Base-by-base conservation (phyloP, 2,113 vertebrate species). In the Pygoscelis adeliae region DNA sequence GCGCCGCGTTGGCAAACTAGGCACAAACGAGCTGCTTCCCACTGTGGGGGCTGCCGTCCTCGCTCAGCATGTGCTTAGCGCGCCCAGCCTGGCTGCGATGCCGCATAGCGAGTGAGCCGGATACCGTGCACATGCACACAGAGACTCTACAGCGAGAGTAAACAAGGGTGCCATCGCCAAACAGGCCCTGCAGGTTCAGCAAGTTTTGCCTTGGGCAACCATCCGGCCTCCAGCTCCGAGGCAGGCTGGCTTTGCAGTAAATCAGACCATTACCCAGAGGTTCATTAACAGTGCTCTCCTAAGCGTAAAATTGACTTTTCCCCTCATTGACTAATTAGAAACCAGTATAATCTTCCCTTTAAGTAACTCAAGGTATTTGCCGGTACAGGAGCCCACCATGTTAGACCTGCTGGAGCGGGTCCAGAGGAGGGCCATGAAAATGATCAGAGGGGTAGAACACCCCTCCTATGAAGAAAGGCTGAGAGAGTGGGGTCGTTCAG, bases 11-110 rank as follows among this genome's bases (percentile, higher is more conserved):
- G 84, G 61, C 70, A 66, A 91, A 3, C 10, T 3, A 26, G 61
- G 42, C 14, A 50, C 13, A 1, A 4, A 5, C 0, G 9, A 78
- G 87, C 78, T 19, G 56, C 65, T 38, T 61, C 52, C 76, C 19
- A 2, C 46, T 55, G 87, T 6, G 20, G 59, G 53, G 36, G 52
- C 77, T 87, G 90, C 63, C 15, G 0, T 6, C 47, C n/a, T 61
- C 4, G 1, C 38, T 67, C 3, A 1, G 36, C 2, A 0, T 3
- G 50, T 17, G 84, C 50, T 26, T 3, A 7, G 44, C 5, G 1
- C 9, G 1, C 40, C 30, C 29, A 62, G 32, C 67, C 15, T 2
- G 4, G 66, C 67, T 49, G 21, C 4, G 3, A 6, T 25, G 34
- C 32, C 10, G 5, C 56, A 5, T 2, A 12, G 42, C 9, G 0